These are phyloP conservation scores for Aphelocoma californica DNA, from an alignment of 2,797 vertebrate genomes.

Conservation along the genomic window DNA sequence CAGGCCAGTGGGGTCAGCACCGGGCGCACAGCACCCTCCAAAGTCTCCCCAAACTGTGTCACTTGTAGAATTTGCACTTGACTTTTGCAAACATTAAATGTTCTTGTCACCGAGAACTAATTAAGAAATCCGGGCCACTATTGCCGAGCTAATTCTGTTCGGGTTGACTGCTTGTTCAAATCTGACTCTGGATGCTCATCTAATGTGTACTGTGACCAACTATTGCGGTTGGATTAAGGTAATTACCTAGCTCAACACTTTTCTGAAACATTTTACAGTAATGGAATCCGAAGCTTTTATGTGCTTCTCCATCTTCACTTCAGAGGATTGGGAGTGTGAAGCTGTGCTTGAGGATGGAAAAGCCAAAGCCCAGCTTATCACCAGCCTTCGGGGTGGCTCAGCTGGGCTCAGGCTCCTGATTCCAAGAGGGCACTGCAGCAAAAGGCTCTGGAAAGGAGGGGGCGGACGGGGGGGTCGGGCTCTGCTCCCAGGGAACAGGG, in stretches of 20 bases:
- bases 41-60: conserved; percentile 44
- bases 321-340: conserved; percentile 47
- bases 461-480: rapidly evolving
- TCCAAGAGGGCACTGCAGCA: rapidly evolving
- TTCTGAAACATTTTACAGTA: conserved; percentile 65
- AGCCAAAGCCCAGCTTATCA: background rate
- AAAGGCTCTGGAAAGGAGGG: background rate
- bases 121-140: conserved; percentile 73
- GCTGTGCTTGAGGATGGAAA: conserved; percentile 9
- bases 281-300: conserved; percentile 66
- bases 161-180: conserved; percentile 78
- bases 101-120: conserved; percentile 74
- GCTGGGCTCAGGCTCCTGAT: background rate
- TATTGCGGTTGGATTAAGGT: conserved; percentile 69
- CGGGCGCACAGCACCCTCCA: conserved; percentile 30
- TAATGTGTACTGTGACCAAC: conserved; percentile 66
- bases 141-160: conserved; percentile 76
- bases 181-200: conserved; percentile 73
- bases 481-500: background rate
- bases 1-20: conserved; percentile 37
- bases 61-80: conserved; percentile 70
- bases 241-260: conserved; percentile 73
- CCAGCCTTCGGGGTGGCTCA: background rate
- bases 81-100: conserved; percentile 73
- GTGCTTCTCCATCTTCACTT: conserved; percentile 41